phyloP scores from a whole-genome alignment of 2,888 invertebrate species.

The Lasioglossum villosulum region DNA sequence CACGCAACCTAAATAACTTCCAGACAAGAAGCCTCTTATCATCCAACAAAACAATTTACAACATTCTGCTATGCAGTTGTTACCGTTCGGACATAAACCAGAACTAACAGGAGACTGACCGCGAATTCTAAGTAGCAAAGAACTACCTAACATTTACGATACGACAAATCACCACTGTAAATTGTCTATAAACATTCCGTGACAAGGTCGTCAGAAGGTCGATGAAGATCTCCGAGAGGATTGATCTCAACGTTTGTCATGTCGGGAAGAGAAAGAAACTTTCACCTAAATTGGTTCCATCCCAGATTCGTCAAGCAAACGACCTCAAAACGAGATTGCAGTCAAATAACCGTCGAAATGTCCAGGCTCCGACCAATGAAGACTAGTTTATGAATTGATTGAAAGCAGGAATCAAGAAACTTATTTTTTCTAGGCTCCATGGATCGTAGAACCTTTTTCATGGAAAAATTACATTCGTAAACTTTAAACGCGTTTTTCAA shows the following conservation, averaged over 20 bases:
- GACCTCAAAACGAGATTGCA: not conserved
- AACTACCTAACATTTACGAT: not conserved
- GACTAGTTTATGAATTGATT: not conserved
- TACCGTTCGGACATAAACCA: not conserved
- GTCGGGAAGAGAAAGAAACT: not conserved
- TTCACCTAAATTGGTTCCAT: constrained; percentile 1
- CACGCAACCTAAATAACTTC: constrained; percentile 2
- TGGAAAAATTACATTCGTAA: no score
- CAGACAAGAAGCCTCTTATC: not conserved
- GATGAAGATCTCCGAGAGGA: not conserved
- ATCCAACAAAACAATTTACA: not conserved
- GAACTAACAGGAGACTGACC: not conserved
- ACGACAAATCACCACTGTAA: no score
- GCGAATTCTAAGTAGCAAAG: not conserved
- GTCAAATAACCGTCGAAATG: not conserved
- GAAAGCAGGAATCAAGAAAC: not conserved
- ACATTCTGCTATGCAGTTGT: not conserved
- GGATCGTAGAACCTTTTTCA: not conserved
- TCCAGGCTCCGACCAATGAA: not conserved
- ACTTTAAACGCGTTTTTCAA: no score
- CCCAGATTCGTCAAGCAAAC: not conserved
- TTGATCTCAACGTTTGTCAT: not conserved
- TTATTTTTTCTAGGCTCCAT: not conserved
- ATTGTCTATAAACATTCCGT: not conserved
- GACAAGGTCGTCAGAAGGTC: not conserved